Base-by-base conservation (phyloP, 2,797 vertebrate species). In the Arctocebus calabarensis region DNA sequence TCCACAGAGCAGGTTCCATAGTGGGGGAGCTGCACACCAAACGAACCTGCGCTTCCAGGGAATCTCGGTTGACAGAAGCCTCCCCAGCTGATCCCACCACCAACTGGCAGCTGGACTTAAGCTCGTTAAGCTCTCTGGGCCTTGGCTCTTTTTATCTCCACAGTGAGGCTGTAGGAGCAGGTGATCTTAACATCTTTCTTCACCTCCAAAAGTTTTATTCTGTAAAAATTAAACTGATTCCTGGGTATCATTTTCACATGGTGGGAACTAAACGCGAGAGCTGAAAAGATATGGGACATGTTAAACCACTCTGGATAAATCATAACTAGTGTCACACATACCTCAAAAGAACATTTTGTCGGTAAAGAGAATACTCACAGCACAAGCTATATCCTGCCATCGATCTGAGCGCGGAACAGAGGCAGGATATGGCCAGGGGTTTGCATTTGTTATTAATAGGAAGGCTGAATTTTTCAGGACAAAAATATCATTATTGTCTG, bases 401-500 rank as follows among this genome's bases (percentile, higher is more conserved):
- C 0, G 1, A 70, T 85, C 95, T 19, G 37, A 37, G 71, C 45
- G 0, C 12, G 11, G 66, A 66, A 85, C 74, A 40, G 94, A 20
- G 79, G 86, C 40, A 94, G 75, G 94, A 93, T 74, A n/a, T 52
- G 52, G 64, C 70, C n/a, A 0, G 32, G 10, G 52, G 57, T 45
- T 37, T 93, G 83, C 34, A 48, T 94, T 91, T 95, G 95, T 83
- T 91, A 97, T 88, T 95, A 97, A 96, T 88, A 97, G 74, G 89
- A 59, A 61, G 94, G 83, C 55, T 94, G 88, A 95, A 66, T 83
- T 95, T 96, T 97, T 97, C 95, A 94, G 88, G 94, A 94, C 94
- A 86, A 95, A 97, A 97, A 94, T 96, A 97, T 94, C 96, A 88
- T 84, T 61, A 74, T 93, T 88, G 66, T 79, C 84, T 71, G 92